Base-by-base conservation (phyloP, 1,140 invertebrate species). In the Adelges cooleyi region DNA sequence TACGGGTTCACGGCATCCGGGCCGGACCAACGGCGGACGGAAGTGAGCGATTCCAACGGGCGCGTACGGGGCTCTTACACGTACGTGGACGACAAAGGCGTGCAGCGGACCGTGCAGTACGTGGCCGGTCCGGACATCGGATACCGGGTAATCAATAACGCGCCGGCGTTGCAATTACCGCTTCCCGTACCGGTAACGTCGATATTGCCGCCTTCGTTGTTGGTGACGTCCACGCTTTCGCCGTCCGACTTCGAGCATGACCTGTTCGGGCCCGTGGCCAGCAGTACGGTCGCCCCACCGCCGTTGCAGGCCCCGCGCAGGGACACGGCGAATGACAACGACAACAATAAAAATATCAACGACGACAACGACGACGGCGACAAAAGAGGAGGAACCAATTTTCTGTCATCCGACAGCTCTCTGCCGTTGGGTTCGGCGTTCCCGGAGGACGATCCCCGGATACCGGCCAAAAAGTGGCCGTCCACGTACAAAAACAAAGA, bases 71-170 rank as follows among this genome's bases (percentile, higher is more conserved):
- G 86, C 33, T 85, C 84, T 0, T 87, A 86, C 73, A 84, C 84
- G 5, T 87, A 85, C 71, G 72, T 86, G 15, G 86, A 86, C 70
- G 84, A 86, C 69, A 84, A 85, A 77, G 84, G 84, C 1, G 79
- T 83, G 20, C 84, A 85, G 75, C 79, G 77, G 56, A 83, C 84
- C 0, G 84, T 85, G 2, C 80, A 86, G 71, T 87, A 87, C 70
- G 85, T 86, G 67, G 85, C 85, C 2, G 85, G 85, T 2, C 84
- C 85, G 0, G 81, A 82, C 33, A 87, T 85, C 29, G 85, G 85
- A n/a, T 87, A 86, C 68, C 77, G 83, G 10, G 81, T 87, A 3
- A 75, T 86, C 18, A 82, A 82, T 71, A 81, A 80, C 68, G 79
- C 77, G 38, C 67, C 69, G 25, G 52, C 52, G n/a, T 67, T 68